These are phyloP conservation scores for Sorex fumeus DNA, from an alignment of 2,113 vertebrate species.

Conservation along the genomic window DNA sequence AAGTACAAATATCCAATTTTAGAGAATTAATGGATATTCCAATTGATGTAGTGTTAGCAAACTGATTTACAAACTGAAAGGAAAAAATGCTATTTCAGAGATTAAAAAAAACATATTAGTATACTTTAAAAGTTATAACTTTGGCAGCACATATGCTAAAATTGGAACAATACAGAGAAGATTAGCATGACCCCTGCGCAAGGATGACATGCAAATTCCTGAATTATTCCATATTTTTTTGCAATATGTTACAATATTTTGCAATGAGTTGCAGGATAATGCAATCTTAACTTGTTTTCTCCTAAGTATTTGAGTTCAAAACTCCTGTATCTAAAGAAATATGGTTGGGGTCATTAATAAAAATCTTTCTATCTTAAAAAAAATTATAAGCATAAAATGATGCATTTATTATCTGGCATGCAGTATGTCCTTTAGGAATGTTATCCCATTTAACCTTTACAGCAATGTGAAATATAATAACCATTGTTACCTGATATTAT, in stretches of 20 bases:
- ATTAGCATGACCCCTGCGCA: too few relatives aligned
- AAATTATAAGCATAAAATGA: not conserved
- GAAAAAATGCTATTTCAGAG: not conserved
- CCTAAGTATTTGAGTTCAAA: conserved; percentile 91
- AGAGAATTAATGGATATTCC: not conserved
- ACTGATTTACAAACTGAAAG: not conserved
- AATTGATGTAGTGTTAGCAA: not conserved
- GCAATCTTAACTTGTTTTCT: conserved; percentile 91
- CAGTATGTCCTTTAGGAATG: not conserved
- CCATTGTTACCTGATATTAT: not conserved
- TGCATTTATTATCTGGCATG: not conserved
- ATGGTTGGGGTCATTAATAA: conserved; percentile 91
- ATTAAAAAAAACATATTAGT: not conserved
- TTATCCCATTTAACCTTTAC: conserved; percentile 22
- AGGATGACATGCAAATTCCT: too few relatives aligned
- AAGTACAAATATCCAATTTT: conserved; percentile 40
- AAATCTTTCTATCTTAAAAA: conserved; percentile 92
- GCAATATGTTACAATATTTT: conserved; percentile 91
- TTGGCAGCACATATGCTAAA: too few relatives aligned
- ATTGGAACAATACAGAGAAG: too few relatives aligned
- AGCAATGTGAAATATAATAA: not conserved
- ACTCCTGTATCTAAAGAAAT: conserved; percentile 92
- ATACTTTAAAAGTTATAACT: not conserved
- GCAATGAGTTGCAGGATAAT: conserved; percentile 91
- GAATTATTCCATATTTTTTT: conserved; percentile 75